These are phyloP conservation scores for Drosophila pegasa DNA, from an alignment of 2,888 invertebrate species.

Conservation along the genomic window DNA sequence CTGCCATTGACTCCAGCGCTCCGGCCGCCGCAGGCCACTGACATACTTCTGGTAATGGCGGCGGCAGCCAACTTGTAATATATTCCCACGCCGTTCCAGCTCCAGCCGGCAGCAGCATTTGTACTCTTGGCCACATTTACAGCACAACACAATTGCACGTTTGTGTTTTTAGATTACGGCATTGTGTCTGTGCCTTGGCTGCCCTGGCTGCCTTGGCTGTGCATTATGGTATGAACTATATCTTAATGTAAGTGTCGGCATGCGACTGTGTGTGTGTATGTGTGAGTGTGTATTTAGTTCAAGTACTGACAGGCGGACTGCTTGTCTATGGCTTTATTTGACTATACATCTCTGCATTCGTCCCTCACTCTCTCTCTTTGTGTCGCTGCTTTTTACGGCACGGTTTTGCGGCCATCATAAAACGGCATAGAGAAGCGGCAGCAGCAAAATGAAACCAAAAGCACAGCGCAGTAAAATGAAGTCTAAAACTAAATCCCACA, in stretches of 20 bases:
- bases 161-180: constrained; percentile 75
- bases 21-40: constrained; percentile 63
- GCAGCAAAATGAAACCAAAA: constrained; percentile 72
- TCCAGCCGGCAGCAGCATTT: no score
- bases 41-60: constrained; percentile 71
- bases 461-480: constrained; percentile 77
- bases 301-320: constrained; percentile 43
- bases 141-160: constrained; percentile 70
- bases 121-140: constrained; percentile 41
- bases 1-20: constrained; percentile 29
- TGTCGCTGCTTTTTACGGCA: constrained; percentile 51
- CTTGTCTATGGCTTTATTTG: constrained; percentile 73
- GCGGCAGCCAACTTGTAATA: constrained; percentile 76
- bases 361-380: not conserved
- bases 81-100: constrained; percentile 76
- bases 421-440: constrained; percentile 65
- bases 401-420: constrained; percentile 71
- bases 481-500: constrained; percentile 80
- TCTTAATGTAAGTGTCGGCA: constrained; percentile 13
- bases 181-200: constrained; percentile 60
- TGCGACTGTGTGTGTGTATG: constrained; percentile 21
- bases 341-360: constrained; percentile 38
- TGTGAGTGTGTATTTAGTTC: constrained; percentile 38
- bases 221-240: constrained; percentile 23
- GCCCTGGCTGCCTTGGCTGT: constrained; percentile 16